These are phyloP conservation scores for Paelopatides confundens DNA, from an alignment of 53 echinoderm and acorn worm species.

Conservation along the genomic window DNA sequence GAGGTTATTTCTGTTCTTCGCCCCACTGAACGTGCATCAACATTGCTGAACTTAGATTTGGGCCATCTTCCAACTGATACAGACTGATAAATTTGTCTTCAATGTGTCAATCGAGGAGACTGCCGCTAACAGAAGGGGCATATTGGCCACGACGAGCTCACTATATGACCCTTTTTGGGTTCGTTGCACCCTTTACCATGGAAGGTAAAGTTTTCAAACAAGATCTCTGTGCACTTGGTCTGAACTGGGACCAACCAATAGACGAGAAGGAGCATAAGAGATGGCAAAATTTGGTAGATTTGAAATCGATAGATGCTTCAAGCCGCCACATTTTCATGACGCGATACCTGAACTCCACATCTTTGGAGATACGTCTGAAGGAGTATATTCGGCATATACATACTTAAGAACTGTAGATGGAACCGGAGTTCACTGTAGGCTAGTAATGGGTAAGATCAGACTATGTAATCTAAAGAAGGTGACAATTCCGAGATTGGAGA, in stretches of 20 bases:
- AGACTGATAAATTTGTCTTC: background rate
- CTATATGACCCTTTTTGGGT: background rate
- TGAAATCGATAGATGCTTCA: slow-evolving; percentile 34
- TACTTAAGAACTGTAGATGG: slow-evolving; percentile 55
- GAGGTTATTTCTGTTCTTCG: background rate
- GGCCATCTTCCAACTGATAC: slow-evolving; percentile 15
- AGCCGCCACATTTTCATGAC: slow-evolving; percentile 10
- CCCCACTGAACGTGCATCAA: background rate
- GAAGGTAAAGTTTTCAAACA: background rate
- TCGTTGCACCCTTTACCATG: background rate
- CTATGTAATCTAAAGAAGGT: slow-evolving; percentile 53
- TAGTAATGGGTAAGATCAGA: slow-evolving; percentile 59
- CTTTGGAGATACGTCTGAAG: slow-evolving; percentile 69
- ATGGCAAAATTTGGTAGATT: slow-evolving; percentile 5
- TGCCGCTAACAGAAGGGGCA: background rate
- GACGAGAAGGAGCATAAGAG: background rate
- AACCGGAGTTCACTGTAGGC: slow-evolving; percentile 35
- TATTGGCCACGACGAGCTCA: background rate
- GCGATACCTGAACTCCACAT: slow-evolving; percentile 32
- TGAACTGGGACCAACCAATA: background rate
- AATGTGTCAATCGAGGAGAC: background rate
- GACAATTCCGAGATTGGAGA: slow-evolving; percentile 57
- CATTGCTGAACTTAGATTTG: background rate
- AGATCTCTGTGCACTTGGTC: background rate
- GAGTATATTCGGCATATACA: slow-evolving; percentile 53